Conservation (phyloP, 2,797 vertebrate genomes). For the Lepilemur ruficaudatus region DNA sequence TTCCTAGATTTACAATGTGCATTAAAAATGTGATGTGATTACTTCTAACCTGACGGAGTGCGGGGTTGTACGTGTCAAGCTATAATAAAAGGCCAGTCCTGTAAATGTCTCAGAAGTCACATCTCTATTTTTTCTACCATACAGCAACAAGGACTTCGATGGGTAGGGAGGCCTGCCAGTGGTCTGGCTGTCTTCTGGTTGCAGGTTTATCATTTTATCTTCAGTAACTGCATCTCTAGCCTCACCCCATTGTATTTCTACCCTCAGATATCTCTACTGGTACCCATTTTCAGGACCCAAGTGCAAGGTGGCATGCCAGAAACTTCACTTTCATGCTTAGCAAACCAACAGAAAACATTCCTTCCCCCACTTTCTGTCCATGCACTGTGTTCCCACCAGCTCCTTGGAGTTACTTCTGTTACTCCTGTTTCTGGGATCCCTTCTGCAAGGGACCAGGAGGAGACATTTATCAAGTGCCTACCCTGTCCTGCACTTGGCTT, state of each 20-base stretch:
- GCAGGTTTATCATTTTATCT: background rate
- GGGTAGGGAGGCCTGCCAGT: background rate
- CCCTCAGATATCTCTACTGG: background rate
- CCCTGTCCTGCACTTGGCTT: background rate
- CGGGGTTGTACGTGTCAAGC: background rate
- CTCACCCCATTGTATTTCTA: background rate
- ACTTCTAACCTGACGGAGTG: background rate
- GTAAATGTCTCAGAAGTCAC: background rate
- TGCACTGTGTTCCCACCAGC: background rate
- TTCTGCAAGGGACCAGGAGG: background rate
- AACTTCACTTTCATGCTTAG: background rate
- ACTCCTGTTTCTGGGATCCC: background rate
- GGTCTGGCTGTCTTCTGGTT: background rate
- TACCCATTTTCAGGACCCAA: background rate
- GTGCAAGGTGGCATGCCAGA: background rate
- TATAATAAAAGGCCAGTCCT: background rate
- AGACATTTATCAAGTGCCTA: background rate
- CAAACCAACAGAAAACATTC: background rate
- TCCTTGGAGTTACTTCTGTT: background rate
- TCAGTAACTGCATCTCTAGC: background rate
- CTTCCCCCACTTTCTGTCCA: background rate
- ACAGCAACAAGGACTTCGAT: background rate
- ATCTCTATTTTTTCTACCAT: background rate
- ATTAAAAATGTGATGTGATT: slow-evolving; percentile 50
- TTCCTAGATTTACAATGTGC: slow-evolving; percentile 23